Evolutionary conservation across 1,140 invertebrate species (phyloP), one percentile per base, ranked within the genome.

Genomic region (Drosophila gunungcola): DNA sequence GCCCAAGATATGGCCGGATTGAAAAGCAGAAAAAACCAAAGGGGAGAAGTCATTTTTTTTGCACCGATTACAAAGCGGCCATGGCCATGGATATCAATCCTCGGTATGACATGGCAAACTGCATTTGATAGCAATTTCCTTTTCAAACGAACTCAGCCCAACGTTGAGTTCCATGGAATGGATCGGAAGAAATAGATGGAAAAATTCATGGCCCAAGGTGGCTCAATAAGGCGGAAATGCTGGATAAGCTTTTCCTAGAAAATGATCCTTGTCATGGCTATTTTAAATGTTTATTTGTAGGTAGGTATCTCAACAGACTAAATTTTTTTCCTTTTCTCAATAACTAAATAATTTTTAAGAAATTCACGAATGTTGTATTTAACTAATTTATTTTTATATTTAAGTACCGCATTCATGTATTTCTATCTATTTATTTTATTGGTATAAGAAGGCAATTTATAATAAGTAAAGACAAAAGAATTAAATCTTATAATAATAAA

Each of bases 121-220:
- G 76, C 83, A 89, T 88, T 80, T 77, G 68, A 77, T 77, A 57
- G 80, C 84, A 68, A 89, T 88, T 88, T 83, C 84, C 80, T 56
- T 21, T 39, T 72, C 65, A 52, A 78, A 51, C 36, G 58, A 64
- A 68, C 36, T 65, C 21, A 13, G 43, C 25, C 27, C 32, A 39
- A 25, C 62, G 13, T 39, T 39, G 32, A 38, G 34, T 27, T 39
- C 63, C 38, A 25, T 25, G 13, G 39, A 54, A 67, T 53, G 48
- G 27, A 41, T 41, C 25, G n/a, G 5, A 21, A 13, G 34, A 41
- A 21, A 21, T 29, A n/a, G 42, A 46, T 65, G 42, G 16, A 49
- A 45, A 41, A 25, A 27, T 51, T 36, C 4, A 12, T 21, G 7
- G 32, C 29, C 29, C n/a, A n/a, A 13, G 25, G 13, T 10, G 21